Base-by-base conservation (phyloP, 2,888 invertebrate genomes). In the Pterobdella sp. region DNA sequence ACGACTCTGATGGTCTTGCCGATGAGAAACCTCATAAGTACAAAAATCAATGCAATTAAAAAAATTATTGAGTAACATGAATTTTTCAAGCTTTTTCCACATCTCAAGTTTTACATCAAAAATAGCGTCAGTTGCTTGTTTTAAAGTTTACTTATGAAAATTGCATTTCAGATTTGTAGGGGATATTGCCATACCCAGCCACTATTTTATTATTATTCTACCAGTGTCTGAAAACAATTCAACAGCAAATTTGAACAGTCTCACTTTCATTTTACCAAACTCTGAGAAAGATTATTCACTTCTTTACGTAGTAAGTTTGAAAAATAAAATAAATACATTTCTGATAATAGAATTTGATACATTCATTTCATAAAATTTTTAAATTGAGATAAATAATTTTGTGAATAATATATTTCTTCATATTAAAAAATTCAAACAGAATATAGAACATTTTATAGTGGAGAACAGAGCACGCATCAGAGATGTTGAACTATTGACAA, bases 401-500 rank as follows among this genome's bases (percentile, higher is more conserved):
- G n/a, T n/a, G n/a, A n/a, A n/a, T n/a, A n/a, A n/a, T n/a, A n/a
- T n/a, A n/a, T n/a, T n/a, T n/a, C n/a, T n/a, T n/a, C 32, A 31
- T 10, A 18, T 32, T 14, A 7, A 26, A 63, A n/a, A 7, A 63
- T 26, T 7, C 31, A 26, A 7, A 29, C 66, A 65, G 66, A 65
- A 14, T 14, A 14, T 29, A 29, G 35, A 65, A 32, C 0, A 78
- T 0, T 81, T 79, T 73, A 74, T 81, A 56, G 63, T 72, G 60
- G 77, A 80, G 31, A 78, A 81, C 75, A 78, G 79, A 14, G 80
- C 78, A 0, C 74, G 81, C 26, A 72, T 80, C 22, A 74, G 78
- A 34, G 81, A 81, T 72, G 75, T 81, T 31, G 81, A 81, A 72
- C 75, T 78, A 22, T 73, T 80, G 69, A 81, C 81, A 7, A 80